Conservation (phyloP, 2,797 vertebrate species). For the Monodelphis domestica region DNA sequence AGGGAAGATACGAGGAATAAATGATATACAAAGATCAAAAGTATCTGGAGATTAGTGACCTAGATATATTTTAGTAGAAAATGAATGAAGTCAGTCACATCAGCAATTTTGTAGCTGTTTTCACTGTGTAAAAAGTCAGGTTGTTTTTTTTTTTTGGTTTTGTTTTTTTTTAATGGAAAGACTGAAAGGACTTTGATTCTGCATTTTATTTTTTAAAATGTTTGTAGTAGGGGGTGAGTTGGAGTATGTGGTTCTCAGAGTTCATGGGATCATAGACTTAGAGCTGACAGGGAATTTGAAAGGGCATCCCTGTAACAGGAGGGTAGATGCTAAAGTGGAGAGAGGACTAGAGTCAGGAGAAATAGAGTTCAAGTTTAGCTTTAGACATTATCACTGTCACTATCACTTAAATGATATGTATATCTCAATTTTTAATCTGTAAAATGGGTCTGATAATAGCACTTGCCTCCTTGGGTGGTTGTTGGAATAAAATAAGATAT, state of each 20-base stretch:
- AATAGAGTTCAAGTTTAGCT: no score
- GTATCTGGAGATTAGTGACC: constrained; percentile 1
- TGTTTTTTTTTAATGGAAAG: not conserved
- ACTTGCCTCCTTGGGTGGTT: not conserved
- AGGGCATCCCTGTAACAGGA: not conserved
- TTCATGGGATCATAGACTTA: not conserved
- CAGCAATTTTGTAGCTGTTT: not conserved
- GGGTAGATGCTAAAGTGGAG: not conserved
- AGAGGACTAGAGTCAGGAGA: not conserved
- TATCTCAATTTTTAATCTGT: not conserved
- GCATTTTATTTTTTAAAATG: not conserved
- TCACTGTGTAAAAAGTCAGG: not conserved
- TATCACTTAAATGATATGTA: not conserved
- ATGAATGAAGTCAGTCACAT: not conserved
- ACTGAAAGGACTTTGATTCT: not conserved
- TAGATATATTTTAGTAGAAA: constrained; percentile 10
- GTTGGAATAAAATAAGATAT: not conserved
- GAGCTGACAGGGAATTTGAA: not conserved
- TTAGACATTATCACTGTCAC: not conserved
- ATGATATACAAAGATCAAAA: constrained; percentile 25
- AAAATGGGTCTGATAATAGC: not conserved
- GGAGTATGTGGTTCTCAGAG: not conserved
- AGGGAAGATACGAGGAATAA: constrained; percentile 24
- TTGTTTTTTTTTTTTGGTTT: no score
- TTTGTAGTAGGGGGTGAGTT: not conserved